Percentiles rank a stretch among this genome's conserved stretches.
These are phyloP conservation scores for Cladorhizidae sp. DNA, from an alignment of 37 sponge, comb jelly and placozoan genomes.

Conservation along the genomic window DNA sequence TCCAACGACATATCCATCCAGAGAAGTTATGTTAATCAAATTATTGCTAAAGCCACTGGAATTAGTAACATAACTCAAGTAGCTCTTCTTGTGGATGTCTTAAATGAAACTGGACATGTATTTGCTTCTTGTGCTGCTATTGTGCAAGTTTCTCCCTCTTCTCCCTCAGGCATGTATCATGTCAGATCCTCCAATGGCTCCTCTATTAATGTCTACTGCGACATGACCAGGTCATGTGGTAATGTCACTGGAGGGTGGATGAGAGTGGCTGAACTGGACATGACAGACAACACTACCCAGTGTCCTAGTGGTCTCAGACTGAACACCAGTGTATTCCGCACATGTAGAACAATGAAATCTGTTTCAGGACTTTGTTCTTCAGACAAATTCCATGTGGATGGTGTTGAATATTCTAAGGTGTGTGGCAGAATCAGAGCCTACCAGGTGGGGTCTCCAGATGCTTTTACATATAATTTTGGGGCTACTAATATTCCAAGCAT, in stretches of 20 bases:
- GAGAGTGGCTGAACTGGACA: not conserved
- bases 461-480: not conserved
- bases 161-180: not conserved
- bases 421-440: constrained; percentile 46
- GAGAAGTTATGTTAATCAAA: no score
- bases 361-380: not conserved
- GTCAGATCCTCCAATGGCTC: not conserved
- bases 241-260: no score
- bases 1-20: no score
- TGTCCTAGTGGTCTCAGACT: not conserved
- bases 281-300: not conserved
- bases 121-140: no score
- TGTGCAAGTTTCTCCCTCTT: not conserved
- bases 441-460: constrained; percentile 22
- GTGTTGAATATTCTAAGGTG: constrained; percentile 19
- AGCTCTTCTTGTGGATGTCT: no score
- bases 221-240: no score
- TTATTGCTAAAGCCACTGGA: no score
- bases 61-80: no score
- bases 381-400: not conserved
- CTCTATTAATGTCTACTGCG: not conserved
- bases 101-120: no score
- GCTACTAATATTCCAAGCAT: not conserved
- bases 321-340: not conserved
- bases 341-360: not conserved